Evolutionary conservation across 2,113 vertebrate genomes (phyloP).

Genomic region (Pica pica): DNA sequence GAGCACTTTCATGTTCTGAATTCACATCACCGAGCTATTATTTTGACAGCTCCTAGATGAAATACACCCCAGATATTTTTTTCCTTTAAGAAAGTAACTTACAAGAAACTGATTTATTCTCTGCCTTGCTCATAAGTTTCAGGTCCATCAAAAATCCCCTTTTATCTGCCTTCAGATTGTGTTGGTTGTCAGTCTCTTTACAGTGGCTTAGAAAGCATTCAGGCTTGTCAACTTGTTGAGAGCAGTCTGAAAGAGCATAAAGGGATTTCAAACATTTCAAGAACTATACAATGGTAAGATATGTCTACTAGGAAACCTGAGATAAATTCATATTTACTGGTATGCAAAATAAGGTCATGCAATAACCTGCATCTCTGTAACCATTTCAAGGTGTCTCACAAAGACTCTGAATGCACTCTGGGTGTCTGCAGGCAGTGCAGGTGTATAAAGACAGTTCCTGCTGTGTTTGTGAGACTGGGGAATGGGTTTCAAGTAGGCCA

Average conservation of each 20-base stretch:
- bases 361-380: not conserved
- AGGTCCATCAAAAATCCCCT: slow-evolving; percentile 43
- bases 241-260: not conserved
- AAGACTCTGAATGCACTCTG: not conserved
- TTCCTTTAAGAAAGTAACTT: slow-evolving; percentile 42
- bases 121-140: slow-evolving; percentile 36
- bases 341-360: not conserved
- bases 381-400: not conserved
- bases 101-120: slow-evolving; percentile 40
- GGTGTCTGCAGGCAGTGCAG: not conserved
- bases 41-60: slow-evolving; percentile 57
- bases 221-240: slow-evolving; percentile 41
- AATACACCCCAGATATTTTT: slow-evolving; percentile 31
- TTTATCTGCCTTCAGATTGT: slow-evolving; percentile 64
- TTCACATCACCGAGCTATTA: slow-evolving; percentile 46
- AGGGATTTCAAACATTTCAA: slow-evolving; percentile 20
- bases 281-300: not conserved
- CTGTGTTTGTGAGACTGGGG: not conserved
- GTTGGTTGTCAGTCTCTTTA: slow-evolving; percentile 57
- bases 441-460: not conserved
- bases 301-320: not conserved
- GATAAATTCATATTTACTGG: not conserved
- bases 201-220: not conserved
- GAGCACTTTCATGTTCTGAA: slow-evolving; percentile 48
- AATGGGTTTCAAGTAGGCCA: not conserved